Conservation (phyloP, 2,888 invertebrate genomes). For the Sisyra terminalis region DNA sequence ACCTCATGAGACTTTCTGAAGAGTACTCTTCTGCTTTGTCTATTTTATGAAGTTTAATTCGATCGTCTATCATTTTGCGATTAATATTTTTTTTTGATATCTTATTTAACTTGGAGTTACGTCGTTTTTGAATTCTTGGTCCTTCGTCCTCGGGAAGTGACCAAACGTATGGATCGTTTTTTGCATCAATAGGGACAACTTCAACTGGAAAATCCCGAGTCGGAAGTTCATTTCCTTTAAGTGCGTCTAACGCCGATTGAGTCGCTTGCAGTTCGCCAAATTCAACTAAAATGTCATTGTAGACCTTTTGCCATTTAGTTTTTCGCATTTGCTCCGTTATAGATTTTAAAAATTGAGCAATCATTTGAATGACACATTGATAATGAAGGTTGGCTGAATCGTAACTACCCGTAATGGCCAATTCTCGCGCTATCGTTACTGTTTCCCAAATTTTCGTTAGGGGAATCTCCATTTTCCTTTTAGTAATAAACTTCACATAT, state of each 20-base stretch:
- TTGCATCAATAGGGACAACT: constrained; percentile 1
- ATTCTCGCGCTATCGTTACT: constrained; percentile 86
- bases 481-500: neutral
- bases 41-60: constrained; percentile 12
- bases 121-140: neutral
- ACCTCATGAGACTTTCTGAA: constrained; percentile 33
- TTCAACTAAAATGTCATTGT: constrained; percentile 1
- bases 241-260: neutral
- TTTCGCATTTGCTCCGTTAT: constrained; percentile 68
- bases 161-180: constrained; percentile 73
- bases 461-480: constrained; percentile 56
- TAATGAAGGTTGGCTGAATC: constrained; percentile 88
- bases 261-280: neutral
- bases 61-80: neutral
- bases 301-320: constrained; percentile 78
- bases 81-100: neutral
- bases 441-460: constrained; percentile 87
- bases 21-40: constrained; percentile 46
- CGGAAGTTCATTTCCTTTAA: constrained; percentile 2
- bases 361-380: constrained; percentile 81
- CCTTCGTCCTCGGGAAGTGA: constrained; percentile 23
- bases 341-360: constrained; percentile 64
- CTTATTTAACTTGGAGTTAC: neutral
- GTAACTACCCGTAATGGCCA: constrained; percentile 88
- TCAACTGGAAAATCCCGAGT: neutral